These are phyloP conservation scores for Eutrigla gurnardus DNA, from an alignment of 2,797 vertebrate genomes.

Conservation along the genomic window DNA sequence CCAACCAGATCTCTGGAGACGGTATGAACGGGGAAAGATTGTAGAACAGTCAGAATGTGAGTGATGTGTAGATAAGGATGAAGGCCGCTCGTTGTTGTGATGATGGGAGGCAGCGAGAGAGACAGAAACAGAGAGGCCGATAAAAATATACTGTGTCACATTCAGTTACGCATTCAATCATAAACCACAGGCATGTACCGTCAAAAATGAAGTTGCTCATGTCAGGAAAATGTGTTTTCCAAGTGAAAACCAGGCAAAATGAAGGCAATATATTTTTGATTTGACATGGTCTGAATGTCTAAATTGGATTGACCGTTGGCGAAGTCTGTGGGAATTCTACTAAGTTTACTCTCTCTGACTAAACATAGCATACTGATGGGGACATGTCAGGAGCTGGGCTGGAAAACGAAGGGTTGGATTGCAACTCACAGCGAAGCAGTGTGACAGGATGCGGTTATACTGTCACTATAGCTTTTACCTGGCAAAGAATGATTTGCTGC, in stretches of 20 bases:
- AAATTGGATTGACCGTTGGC: slow-evolving; percentile 2
- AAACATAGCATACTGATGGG: not conserved
- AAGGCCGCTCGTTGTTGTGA: slow-evolving; percentile 12
- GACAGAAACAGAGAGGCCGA: not conserved
- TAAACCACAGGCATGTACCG: not conserved
- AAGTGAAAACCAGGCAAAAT: not conserved
- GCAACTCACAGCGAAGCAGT: too few relatives aligned
- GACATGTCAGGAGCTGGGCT: too few relatives aligned
- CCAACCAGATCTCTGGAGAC: not conserved
- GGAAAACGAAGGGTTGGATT: too few relatives aligned
- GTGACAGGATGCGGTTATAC: too few relatives aligned
- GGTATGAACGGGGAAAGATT: not conserved
- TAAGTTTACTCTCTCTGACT: slow-evolving; percentile 4
- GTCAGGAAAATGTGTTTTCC: not conserved
- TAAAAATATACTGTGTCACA: slow-evolving; percentile 9
- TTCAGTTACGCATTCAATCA: not conserved
- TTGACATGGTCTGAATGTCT: slow-evolving; percentile 1
- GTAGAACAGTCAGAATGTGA: not conserved
- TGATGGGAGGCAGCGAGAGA: not conserved
- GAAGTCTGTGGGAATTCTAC: slow-evolving; percentile 13
- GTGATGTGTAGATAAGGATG: slow-evolving; percentile 18
- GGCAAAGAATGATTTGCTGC: not conserved
- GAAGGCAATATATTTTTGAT: slow-evolving; percentile 5
- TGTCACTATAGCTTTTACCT: not conserved
- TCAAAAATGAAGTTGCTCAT: not conserved